Evolutionary conservation across 2,113 vertebrate species (phyloP).

Genomic region (Formicarius rufipectus): DNA sequence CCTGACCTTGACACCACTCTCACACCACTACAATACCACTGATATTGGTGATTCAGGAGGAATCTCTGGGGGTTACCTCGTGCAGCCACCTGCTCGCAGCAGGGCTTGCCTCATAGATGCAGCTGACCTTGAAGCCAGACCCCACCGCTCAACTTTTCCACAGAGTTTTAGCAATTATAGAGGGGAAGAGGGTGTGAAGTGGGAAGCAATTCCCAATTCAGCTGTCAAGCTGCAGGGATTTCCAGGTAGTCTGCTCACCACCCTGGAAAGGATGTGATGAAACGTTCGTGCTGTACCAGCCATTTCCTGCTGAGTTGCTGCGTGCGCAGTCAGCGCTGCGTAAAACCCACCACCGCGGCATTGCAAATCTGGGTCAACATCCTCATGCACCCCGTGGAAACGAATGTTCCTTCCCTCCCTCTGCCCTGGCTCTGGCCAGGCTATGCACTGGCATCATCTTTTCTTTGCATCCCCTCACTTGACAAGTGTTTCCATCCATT

Average conservation of each 20-base stretch:
- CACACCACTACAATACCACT: background rate
- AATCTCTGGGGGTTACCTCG: background rate
- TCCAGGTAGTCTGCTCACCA: background rate
- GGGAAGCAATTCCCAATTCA: background rate
- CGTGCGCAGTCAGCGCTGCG: rapidly evolving
- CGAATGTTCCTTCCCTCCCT: background rate
- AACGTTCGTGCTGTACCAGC: background rate
- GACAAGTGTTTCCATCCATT: background rate
- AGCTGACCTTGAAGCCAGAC: background rate
- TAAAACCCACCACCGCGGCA: background rate
- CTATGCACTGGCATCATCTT: background rate
- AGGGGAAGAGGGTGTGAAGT: background rate
- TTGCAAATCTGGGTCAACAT: background rate
- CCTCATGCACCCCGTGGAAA: background rate
- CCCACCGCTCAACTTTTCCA: background rate
- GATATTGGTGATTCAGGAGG: background rate
- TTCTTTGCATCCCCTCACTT: background rate
- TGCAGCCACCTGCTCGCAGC: background rate
- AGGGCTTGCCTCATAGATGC: background rate
- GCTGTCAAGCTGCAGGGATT: background rate
- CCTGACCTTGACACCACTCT: background rate
- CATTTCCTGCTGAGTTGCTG: background rate
- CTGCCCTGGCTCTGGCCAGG: background rate
- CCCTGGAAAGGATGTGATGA: background rate
- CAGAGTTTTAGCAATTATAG: background rate